Evolutionary conservation across 2,797 vertebrate species (phyloP).

Genomic region (Sebastes minor): DNA sequence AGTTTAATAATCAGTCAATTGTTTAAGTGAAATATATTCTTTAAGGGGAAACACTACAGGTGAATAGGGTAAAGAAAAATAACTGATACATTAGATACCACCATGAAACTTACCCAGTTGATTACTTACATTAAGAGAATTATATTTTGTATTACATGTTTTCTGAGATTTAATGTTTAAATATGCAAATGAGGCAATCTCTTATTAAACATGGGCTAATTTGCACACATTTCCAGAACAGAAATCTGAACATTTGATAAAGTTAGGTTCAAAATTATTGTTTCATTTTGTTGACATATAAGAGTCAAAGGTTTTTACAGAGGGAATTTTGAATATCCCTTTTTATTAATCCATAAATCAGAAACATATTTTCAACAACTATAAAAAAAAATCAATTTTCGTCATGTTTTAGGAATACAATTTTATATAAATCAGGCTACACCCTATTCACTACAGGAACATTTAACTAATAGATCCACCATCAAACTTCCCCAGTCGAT

Average conservation of each 20-base stretch:
- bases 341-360: too few relatives aligned
- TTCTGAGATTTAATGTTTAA: background rate
- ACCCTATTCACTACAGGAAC: too few relatives aligned
- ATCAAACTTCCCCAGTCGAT: too few relatives aligned
- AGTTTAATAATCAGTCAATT: background rate
- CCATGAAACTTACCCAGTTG: background rate
- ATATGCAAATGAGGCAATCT: background rate
- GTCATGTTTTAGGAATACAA: too few relatives aligned
- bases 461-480: too few relatives aligned
- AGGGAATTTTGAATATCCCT: too few relatives aligned
- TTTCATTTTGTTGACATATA: too few relatives aligned
- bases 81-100: background rate
- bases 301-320: too few relatives aligned
- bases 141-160: background rate
- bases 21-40: background rate
- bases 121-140: background rate
- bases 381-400: too few relatives aligned
- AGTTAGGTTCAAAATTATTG: rapidly evolving
- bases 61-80: background rate
- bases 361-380: too few relatives aligned
- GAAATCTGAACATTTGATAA: too few relatives aligned
- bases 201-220: background rate
- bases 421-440: too few relatives aligned
- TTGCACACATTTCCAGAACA: background rate
- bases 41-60: background rate